Evolutionary conservation across 2,888 invertebrate genomes (phyloP).

Genomic region (Calameuta pallipes): DNA sequence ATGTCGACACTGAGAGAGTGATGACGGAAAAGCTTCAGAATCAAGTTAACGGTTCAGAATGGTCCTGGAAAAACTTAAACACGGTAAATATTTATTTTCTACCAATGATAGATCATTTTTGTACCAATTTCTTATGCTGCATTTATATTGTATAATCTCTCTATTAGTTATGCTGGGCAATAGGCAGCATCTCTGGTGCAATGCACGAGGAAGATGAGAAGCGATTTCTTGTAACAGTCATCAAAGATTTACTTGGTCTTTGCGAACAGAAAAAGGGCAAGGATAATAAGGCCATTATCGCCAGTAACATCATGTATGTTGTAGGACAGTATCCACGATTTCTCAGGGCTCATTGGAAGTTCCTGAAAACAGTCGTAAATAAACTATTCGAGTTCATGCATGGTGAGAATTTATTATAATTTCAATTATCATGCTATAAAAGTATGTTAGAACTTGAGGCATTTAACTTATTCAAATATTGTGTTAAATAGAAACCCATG

Average conservation of each 20-base stretch:
- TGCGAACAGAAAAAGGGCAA: conserved; percentile 99
- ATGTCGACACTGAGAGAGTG: conserved; percentile 95
- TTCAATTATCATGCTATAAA: conserved; percentile 9
- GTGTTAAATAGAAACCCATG: conserved; percentile 86
- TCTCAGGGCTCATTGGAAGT: conserved; percentile 99
- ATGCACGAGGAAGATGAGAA: conserved; percentile 99
- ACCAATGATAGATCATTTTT: neutral
- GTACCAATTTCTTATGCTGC: neutral
- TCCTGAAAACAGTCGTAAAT: conserved; percentile 99
- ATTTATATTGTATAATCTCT: conserved; percentile 18
- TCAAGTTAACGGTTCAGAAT: conserved; percentile 98
- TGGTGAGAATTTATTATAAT: conserved; percentile 61
- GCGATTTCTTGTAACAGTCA: conserved; percentile 97
- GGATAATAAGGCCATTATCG: conserved; percentile 99
- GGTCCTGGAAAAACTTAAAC: conserved; percentile 99
- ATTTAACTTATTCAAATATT: conserved; percentile 1
- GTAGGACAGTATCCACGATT: conserved; percentile 99
- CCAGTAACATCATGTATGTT: conserved; percentile 99
- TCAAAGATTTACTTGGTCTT: conserved; percentile 95
- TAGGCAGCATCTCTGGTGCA: conserved; percentile 98
- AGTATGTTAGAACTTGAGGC: neutral
- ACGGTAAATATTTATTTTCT: conserved; percentile 70
- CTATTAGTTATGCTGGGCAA: conserved; percentile 93
- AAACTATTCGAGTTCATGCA: conserved; percentile 99
- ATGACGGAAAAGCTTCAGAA: conserved; percentile 99